phyloP scores from a whole-genome alignment of 2,113 vertebrate species.

The Megaptera novaeangliae region DNA sequence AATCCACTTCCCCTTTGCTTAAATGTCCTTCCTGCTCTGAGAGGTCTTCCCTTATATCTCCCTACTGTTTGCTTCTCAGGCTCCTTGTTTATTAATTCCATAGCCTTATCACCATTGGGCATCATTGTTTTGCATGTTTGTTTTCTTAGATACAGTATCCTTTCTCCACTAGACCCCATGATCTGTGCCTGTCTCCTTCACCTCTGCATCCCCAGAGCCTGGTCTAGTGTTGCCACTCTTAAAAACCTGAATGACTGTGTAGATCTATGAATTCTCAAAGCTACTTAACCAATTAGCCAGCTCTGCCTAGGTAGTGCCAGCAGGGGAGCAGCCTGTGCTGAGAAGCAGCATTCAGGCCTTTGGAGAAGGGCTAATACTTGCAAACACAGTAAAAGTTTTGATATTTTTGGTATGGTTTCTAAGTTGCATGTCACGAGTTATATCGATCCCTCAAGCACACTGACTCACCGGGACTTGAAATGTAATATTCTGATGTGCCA shows the following conservation, averaged over 20 bases:
- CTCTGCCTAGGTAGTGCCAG: not conserved
- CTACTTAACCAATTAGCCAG: not conserved
- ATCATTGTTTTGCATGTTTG: not conserved
- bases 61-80: not conserved
- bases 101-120: not conserved
- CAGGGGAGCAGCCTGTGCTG: not conserved
- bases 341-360: not conserved
- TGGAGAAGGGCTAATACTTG: not conserved
- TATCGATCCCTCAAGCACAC: not conserved
- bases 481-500: conserved; percentile 5
- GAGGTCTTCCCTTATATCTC: not conserved
- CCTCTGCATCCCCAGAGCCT: not conserved
- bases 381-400: not conserved
- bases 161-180: not conserved
- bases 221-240: not conserved
- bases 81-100: not conserved
- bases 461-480: not conserved
- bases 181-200: not conserved
- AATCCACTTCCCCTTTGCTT: not conserved
- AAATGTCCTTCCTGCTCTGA: not conserved
- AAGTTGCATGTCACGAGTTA: not conserved
- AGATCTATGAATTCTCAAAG: not conserved
- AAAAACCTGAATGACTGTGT: not conserved
- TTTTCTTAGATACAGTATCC: not conserved
- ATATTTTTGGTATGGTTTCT: not conserved